A percentile compares a stretch with the other conserved stretches of the same genome.
Evolutionary conservation across 2,888 invertebrate species (phyloP).

Genomic region (Aromia moschata): DNA sequence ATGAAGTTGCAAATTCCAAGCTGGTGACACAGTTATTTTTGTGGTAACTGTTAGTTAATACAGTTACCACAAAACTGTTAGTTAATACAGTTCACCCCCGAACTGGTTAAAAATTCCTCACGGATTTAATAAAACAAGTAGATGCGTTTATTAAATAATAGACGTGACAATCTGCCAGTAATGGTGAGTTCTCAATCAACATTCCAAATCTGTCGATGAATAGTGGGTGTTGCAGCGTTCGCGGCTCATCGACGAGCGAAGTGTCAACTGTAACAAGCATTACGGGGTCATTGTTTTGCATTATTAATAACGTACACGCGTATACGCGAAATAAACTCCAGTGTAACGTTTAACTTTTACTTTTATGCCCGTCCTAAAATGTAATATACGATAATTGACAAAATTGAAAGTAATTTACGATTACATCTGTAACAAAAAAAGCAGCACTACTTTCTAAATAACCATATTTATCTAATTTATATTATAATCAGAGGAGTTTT

Average conservation of each 20-base stretch:
- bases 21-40: no score
- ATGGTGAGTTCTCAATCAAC: no score
- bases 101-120: no score
- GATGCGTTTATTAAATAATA: no score
- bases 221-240: not conserved
- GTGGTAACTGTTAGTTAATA: no score
- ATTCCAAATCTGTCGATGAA: not conserved
- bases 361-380: conserved; percentile 20
- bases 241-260: not conserved
- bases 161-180: no score
- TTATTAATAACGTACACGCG: not conserved
- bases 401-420: conserved; percentile 34
- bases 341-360: conserved; percentile 23
- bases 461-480: conserved; percentile 26
- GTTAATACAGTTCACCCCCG: no score
- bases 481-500: conserved; percentile 24
- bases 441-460: conserved; percentile 35
- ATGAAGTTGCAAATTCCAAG: no score
- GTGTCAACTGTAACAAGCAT: not conserved
- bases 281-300: not conserved
- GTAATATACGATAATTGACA: conserved; percentile 28
- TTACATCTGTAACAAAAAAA: conserved; percentile 31
- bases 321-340: not conserved
- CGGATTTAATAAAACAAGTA: no score
- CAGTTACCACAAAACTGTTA: no score